These are phyloP conservation scores for Rhinichthys klamathensis DNA, from an alignment of 2,113 vertebrate genomes.

Conservation along the genomic window DNA sequence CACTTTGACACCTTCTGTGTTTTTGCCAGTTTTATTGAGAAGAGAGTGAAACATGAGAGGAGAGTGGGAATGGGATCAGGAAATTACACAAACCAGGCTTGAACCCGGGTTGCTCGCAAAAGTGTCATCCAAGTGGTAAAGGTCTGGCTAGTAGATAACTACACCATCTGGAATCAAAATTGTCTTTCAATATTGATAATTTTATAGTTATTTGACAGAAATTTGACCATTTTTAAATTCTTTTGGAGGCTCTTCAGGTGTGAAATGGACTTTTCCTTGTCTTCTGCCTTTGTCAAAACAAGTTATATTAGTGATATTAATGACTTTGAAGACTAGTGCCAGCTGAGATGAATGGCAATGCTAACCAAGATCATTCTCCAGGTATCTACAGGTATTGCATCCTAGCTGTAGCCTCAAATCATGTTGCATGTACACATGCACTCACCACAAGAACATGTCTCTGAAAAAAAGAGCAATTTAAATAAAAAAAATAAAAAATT, in stretches of 20 bases:
- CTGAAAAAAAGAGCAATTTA: no score
- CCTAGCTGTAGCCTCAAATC: background rate
- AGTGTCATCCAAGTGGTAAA: background rate
- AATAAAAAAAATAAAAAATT: no score
- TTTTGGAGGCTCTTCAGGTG: background rate
- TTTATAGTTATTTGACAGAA: background rate
- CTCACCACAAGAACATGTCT: background rate
- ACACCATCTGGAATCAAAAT: background rate
- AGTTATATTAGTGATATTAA: no score
- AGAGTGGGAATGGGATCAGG: background rate
- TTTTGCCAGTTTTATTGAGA: background rate
- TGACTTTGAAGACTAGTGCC: background rate
- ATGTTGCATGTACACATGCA: background rate
- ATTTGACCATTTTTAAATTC: background rate
- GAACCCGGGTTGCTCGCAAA: background rate
- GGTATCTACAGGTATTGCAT: background rate
- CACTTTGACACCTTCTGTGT: no score
- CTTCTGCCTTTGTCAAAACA: background rate
- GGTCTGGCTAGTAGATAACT: background rate
- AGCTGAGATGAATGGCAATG: background rate
- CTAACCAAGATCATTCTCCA: background rate
- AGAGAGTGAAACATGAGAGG: slow-evolving; percentile 5
- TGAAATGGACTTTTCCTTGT: background rate
- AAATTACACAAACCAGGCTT: background rate
- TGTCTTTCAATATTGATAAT: no score